Evolutionary conservation across 2,797 vertebrate species (phyloP).

Genomic region (Crocodylus rhombifer): DNA sequence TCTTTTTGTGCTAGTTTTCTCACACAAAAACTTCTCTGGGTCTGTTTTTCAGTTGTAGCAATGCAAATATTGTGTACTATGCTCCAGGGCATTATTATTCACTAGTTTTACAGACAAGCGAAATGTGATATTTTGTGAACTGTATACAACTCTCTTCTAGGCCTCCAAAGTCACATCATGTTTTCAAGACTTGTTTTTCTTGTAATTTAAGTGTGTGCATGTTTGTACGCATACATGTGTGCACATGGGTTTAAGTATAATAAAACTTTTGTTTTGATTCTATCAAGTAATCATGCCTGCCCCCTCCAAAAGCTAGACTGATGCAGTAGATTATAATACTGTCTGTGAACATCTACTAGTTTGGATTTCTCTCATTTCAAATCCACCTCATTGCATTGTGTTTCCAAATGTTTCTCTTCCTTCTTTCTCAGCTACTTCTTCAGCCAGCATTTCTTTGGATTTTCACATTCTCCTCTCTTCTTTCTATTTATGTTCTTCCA

Average conservation of each 20-base stretch:
- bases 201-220: too few species aligned
- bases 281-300: too few species aligned
- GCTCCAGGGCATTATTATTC: background rate
- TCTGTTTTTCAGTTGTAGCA: background rate
- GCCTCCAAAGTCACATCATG: background rate
- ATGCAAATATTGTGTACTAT: accelerated
- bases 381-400: background rate
- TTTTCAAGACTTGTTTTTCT: background rate
- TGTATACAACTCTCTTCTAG: background rate
- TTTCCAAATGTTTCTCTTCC: background rate
- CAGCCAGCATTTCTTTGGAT: background rate
- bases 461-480: background rate
- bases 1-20: background rate
- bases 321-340: background rate
- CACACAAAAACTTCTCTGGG: background rate
- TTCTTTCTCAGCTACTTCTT: background rate
- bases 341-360: background rate
- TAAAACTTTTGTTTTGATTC: too few species aligned
- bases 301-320: background rate
- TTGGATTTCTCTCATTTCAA: background rate
- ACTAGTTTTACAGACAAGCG: background rate
- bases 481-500: background rate
- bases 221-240: too few species aligned
- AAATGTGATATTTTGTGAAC: background rate
- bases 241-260: too few species aligned